These are phyloP conservation scores for Catocala fraxini DNA, from an alignment of 2,888 invertebrate species.

Conservation along the genomic window DNA sequence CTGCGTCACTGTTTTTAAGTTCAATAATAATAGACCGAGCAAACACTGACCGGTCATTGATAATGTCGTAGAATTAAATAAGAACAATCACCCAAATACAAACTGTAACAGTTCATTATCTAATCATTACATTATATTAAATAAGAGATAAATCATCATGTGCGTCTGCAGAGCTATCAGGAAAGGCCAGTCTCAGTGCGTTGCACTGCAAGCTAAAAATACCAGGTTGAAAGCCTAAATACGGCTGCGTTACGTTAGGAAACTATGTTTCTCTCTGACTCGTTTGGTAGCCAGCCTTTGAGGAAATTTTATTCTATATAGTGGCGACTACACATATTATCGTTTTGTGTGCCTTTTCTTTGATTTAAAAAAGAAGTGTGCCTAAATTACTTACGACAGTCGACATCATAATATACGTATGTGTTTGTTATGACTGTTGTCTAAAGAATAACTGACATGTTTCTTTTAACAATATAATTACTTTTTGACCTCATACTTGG, in stretches of 20 bases:
- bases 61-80: conserved; percentile 16
- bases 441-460: background rate
- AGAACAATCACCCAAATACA: conserved; percentile 30
- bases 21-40: conserved; percentile 17
- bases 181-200: conserved; percentile 51
- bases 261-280: conserved; percentile 30
- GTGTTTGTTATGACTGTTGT: too few species aligned
- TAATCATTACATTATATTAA: conserved; percentile 41
- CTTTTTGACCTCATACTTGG: conserved; percentile 14
- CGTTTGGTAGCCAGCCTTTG: conserved; percentile 9
- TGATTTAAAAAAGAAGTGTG: conserved; percentile 1
- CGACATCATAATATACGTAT: too few species aligned
- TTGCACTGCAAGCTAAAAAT: conserved; percentile 65
- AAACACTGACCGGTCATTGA: conserved; percentile 11
- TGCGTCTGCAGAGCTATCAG: conserved; percentile 36
- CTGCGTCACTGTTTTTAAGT: background rate
- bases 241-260: conserved; percentile 43
- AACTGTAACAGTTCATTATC: conserved; percentile 37
- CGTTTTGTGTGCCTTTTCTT: background rate
- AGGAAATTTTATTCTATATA: conserved; percentile 17
- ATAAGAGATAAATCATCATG: conserved; percentile 40
- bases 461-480: background rate
- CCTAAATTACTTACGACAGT: background rate
- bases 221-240: conserved; percentile 53
- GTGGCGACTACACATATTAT: background rate